phyloP scores from a whole-genome alignment of 1,140 invertebrate species.

The Bombus breviceps region DNA sequence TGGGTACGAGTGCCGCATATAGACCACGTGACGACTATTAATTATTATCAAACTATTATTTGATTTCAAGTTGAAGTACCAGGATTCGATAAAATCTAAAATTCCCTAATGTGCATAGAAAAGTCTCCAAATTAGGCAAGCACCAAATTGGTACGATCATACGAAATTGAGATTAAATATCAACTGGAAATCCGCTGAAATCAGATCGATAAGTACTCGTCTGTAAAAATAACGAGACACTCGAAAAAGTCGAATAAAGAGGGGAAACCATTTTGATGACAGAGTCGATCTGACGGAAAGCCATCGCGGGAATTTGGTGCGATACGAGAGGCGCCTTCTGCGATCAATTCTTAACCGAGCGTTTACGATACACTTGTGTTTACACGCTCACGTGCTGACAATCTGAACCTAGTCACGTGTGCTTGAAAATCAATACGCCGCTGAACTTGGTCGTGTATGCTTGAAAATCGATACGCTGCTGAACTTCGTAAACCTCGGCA shows the following conservation, averaged over 20 bases:
- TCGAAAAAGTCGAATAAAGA: not conserved
- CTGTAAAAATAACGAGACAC: not conserved
- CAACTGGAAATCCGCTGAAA: not conserved
- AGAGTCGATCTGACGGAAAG: not conserved
- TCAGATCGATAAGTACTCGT: not conserved
- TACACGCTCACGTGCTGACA: constrained; percentile 70
- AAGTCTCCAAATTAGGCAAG: not conserved
- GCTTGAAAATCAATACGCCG: no score
- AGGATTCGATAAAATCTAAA: not conserved
- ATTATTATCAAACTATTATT: no score
- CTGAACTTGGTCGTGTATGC: no score
- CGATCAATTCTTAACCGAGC: constrained; percentile 68
- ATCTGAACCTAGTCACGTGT: constrained; percentile 54
- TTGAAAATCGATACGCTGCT: no score
- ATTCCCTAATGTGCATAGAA: no score
- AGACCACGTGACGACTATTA: no score
- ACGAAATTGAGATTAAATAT: not conserved
- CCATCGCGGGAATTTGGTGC: not conserved
- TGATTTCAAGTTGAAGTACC: no score
- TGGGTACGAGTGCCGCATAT: no score
- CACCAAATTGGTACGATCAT: not conserved
- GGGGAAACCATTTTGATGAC: no score
- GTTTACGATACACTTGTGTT: constrained; percentile 50
- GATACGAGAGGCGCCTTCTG: not conserved
- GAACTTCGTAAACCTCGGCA: no score